These are phyloP conservation scores for Hesperophylax magnus DNA, from an alignment of 1,140 invertebrate species.

Conservation along the genomic window DNA sequence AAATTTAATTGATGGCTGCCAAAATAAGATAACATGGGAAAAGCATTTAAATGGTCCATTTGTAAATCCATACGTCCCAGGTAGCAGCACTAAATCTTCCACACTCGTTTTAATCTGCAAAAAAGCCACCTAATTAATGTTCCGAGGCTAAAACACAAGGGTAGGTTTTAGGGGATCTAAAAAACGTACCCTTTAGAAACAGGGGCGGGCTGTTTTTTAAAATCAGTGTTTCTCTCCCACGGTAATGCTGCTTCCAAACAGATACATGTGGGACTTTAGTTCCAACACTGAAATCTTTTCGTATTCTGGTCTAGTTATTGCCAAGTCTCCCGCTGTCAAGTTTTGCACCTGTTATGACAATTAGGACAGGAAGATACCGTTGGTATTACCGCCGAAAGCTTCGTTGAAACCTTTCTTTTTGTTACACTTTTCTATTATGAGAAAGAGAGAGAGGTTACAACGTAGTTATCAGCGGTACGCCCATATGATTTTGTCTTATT, in stretches of 20 bases:
- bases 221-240: constrained; percentile 13
- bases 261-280: constrained; percentile 25
- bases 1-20: constrained; percentile 4
- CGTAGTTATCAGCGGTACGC: too few relatives aligned
- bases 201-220: constrained; percentile 19
- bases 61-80: background rate
- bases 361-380: background rate
- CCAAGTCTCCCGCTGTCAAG: constrained; percentile 49
- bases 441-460: too few relatives aligned
- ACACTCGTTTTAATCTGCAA: constrained; percentile 31
- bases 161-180: constrained; percentile 26
- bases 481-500: constrained; percentile 15
- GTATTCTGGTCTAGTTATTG: constrained; percentile 21
- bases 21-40: background rate
- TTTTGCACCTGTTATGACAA: constrained; percentile 47
- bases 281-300: background rate
- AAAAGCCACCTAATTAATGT: constrained; percentile 35
- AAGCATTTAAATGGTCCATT: constrained; percentile 3
- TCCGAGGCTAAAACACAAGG: constrained; percentile 31
- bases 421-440: too few relatives aligned
- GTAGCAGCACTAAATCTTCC: constrained; percentile 37
- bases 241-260: constrained; percentile 25
- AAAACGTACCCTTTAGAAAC: constrained; percentile 1
- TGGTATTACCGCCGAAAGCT: too few relatives aligned
- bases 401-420: too few relatives aligned